phyloP scores from a whole-genome alignment of 2,113 vertebrate genomes.

The Lepisosteus osseus region DNA sequence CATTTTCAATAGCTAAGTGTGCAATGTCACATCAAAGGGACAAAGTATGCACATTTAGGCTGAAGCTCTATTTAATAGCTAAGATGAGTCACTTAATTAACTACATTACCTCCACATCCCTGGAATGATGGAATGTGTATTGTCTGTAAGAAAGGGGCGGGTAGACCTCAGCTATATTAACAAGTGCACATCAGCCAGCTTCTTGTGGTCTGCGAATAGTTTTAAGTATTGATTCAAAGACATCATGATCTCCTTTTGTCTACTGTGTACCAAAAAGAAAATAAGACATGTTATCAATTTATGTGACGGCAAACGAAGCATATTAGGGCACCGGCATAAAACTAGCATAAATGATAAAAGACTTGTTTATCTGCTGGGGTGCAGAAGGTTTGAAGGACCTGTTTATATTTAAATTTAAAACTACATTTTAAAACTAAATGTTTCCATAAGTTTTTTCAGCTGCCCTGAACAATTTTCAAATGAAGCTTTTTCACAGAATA shows the following conservation, averaged over 20 bases:
- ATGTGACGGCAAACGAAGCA: neutral
- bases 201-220: neutral
- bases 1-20: too few species aligned
- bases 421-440: too few species aligned
- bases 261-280: neutral
- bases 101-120: neutral
- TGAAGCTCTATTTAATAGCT: neutral
- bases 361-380: too few species aligned
- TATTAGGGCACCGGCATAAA: neutral
- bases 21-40: too few species aligned
- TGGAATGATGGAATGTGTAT: neutral
- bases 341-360: too few species aligned
- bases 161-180: neutral
- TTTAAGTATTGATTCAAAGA: neutral
- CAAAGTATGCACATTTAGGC: neutral
- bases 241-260: neutral
- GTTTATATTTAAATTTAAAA: neutral
- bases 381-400: too few species aligned
- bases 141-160: neutral
- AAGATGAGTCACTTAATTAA: too few species aligned
- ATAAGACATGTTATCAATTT: neutral
- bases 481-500: too few species aligned
- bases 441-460: neutral
- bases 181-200: neutral
- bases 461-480: neutral